phyloP scores from a whole-genome alignment of 2,113 vertebrate genomes.

The Laticauda laticaudata region DNA sequence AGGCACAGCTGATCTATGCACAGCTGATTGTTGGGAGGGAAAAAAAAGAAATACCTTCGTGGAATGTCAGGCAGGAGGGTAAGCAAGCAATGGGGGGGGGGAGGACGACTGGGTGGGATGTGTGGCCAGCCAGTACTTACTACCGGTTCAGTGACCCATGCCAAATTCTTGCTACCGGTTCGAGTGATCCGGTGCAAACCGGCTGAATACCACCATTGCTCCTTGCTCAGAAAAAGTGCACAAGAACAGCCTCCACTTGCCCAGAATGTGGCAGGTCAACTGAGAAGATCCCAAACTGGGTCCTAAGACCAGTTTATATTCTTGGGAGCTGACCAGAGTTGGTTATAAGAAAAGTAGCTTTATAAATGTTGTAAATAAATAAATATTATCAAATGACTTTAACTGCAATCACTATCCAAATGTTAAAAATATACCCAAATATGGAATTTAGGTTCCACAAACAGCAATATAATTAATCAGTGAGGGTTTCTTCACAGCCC shows the following conservation, averaged over 20 bases:
- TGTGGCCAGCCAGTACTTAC: too few relatives aligned
- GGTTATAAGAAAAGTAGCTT: not conserved
- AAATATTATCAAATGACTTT: not conserved
- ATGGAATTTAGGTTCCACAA: not conserved
- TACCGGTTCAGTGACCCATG: too few relatives aligned
- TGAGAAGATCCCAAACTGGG: not conserved
- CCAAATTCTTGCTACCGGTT: too few relatives aligned
- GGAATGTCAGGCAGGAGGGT: too few relatives aligned
- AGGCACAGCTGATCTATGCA: too few relatives aligned
- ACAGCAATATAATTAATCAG: not conserved
- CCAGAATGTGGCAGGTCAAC: not conserved
- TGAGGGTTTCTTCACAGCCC: not conserved
- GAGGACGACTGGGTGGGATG: accelerated
- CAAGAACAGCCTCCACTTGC: not conserved
- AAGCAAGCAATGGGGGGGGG: too few relatives aligned
- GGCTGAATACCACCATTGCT: too few relatives aligned
- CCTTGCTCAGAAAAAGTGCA: not conserved
- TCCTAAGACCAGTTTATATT: not conserved
- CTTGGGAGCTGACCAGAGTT: not conserved
- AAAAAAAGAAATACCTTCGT: too few relatives aligned
- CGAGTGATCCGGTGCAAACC: too few relatives aligned
- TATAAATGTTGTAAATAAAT: not conserved
- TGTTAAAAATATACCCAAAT: not conserved
- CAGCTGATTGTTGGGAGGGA: too few relatives aligned
- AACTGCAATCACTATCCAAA: not conserved